These are phyloP conservation scores for Aurelia sp. DNA, from an alignment of 30 jellyfish, hydroid and myxozoan genomes.

Conservation along the genomic window DNA sequence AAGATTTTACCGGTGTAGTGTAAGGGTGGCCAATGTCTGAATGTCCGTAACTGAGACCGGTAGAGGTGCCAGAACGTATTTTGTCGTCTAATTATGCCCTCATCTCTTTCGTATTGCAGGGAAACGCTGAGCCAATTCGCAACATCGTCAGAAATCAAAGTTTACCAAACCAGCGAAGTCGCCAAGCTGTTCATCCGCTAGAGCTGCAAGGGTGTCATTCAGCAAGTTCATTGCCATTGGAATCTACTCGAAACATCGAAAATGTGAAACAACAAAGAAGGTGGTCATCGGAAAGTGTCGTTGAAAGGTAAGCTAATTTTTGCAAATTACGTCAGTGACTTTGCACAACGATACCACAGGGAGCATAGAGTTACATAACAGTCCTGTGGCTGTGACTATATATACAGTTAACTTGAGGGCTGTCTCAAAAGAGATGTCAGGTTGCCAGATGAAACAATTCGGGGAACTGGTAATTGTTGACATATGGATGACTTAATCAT, in stretches of 20 bases:
- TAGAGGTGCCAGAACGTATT: background rate
- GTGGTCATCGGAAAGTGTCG: constrained; percentile 37
- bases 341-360: too few species aligned
- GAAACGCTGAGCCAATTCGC: constrained; percentile 51
- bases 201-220: constrained; percentile 12
- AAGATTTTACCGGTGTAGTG: too few species aligned
- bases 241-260: background rate
- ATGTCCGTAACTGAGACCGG: too few species aligned
- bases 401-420: too few species aligned
- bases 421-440: too few species aligned
- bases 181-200: constrained; percentile 49
- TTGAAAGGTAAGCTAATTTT: constrained; percentile 32
- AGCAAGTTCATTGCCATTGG: constrained; percentile 14
- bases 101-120: constrained; percentile 22
- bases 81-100: background rate
- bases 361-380: too few species aligned
- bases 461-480: too few species aligned
- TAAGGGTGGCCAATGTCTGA: too few species aligned
- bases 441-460: too few species aligned
- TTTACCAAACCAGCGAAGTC: constrained; percentile 67
- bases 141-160: constrained; percentile 50
- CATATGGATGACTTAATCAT: too few species aligned
- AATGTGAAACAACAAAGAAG: constrained; percentile 33
- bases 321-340: too few species aligned
- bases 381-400: too few species aligned